Percentiles rank a stretch among this genome's conserved stretches.
Evolutionary conservation across 2,113 vertebrate genomes (phyloP).

Genomic region (Rynchops niger): DNA sequence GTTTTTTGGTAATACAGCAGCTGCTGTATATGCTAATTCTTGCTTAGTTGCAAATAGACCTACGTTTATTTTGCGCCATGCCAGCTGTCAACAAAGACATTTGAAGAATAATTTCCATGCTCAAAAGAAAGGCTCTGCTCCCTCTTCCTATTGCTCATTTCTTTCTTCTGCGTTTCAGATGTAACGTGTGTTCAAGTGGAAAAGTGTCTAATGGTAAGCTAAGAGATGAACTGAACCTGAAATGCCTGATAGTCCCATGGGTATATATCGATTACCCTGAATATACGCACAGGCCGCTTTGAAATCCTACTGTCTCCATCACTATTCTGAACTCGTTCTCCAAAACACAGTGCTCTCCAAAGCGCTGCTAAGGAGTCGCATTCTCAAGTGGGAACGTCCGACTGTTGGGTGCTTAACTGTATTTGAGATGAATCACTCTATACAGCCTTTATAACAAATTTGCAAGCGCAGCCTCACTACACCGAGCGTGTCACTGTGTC

Average conservation of each 20-base stretch:
- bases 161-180: neutral
- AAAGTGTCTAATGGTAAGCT: neutral
- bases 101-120: slow-evolving; percentile 67
- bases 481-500: accelerated
- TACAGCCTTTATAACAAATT: too few species aligned
- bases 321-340: neutral
- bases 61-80: slow-evolving; percentile 71
- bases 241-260: neutral
- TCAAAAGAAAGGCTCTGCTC: slow-evolving; percentile 55
- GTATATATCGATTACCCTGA: neutral
- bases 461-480: neutral
- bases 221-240: neutral
- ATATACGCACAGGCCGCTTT: accelerated
- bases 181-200: neutral
- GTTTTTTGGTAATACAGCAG: slow-evolving; percentile 56
- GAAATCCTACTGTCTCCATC: neutral
- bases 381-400: neutral
- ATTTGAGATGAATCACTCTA: neutral
- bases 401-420: neutral
- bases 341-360: neutral
- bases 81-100: slow-evolving; percentile 78
- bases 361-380: neutral
- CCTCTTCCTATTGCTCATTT: neutral
- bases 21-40: slow-evolving; percentile 77
- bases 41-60: slow-evolving; percentile 76